Evolutionary conservation across 2,888 invertebrate genomes (phyloP), one percentile per base, ranked within the genome.

Genomic region (Ptychoptera contaminata): DNA sequence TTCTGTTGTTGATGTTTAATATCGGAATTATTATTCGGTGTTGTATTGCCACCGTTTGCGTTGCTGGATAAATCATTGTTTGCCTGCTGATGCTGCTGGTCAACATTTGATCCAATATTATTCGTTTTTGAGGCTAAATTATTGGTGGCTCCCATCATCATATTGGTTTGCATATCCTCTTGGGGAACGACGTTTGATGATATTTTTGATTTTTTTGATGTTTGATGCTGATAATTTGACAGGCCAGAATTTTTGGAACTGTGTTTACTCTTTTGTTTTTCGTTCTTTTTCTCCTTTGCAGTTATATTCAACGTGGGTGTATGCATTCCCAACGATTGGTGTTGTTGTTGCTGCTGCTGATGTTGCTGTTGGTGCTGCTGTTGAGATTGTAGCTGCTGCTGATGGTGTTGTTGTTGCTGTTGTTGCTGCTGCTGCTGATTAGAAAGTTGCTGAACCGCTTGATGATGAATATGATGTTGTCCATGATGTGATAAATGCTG

Each of bases 41-140:
- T 66, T 5, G 66, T 65, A 46, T 65, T 67, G 2, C 66, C 67
- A 23, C 23, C 23, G 7, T 23, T 66, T 5, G 66, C 64, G 46
- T 65, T 67, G 2, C 66, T 67, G 0, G 49, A 44, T 14, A 51
- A 36, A 38, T 51, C 50, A 16, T 49, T 42, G 23, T 46, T 68
- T 52, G 37, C 37, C 40, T 47, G 43, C 11, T 45, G 47, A 11
- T 48, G 46, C 23, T 50, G 16, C 50, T 43, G 38, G 68, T 55
- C 68, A 10, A 16, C 37, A 31, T 30, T 43, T 15, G 34, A 23
- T 10, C 16, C 41, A 38, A 15, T 47, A 44, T 8, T 38, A 34
- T 23, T 40, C 34, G 2, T 32, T 3, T 32, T 23, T 7, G 23
- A 23, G 23, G 23, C 23, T 7, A 23, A 23, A 23, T 23, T 23